Base-by-base conservation (phyloP, 2,888 invertebrate species). In the Phaonia tiefii region DNA sequence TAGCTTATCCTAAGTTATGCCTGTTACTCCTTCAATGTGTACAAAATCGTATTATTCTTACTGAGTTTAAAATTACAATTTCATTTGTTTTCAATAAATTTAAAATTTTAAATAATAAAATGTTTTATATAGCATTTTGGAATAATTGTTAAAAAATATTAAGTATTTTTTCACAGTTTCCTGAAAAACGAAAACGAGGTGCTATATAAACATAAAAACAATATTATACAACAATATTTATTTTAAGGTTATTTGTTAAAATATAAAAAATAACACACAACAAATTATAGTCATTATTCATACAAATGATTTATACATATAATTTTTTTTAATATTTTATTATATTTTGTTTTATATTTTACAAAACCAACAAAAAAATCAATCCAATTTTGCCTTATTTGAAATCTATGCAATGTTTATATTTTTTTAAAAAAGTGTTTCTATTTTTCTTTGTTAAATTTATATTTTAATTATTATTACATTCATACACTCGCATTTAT, bases 401-500 rank as follows among this genome's bases (percentile, higher is more conserved):
- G 56, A 58, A 15, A 60, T 42, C 60, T 67, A 69, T 7, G 49
- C 39, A 69, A 66, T 60, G 71, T 72, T 54, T 37, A 75, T 31
- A 76, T 75, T 83, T 75, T 80, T 65, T 67, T 54, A 71, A 77
- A 77, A 31, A 54, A 15, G 39, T 51, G 37, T 69, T 31, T 69
- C 25, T 37, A 39, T 25, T 42, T 51, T 22, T 74, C 42, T 44
- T 74, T 66, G 65, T 60, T 82, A 84, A 74, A 69, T 65, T 81
- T 69, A 72, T 73, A 74, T 70, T 76, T 65, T 46, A 65, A 51
- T 77, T 75, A 78, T 83, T 84, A 81, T 58, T 58, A 77, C 78
- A 82, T 80, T 74, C 31, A 79, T 75, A 31, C 60, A 83, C 82
- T 84, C 72, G 69, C 58, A 83, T 76, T 74, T 72, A 74, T 58